Evolutionary conservation across 2,113 vertebrate genomes (phyloP), one percentile per base, ranked within the genome.

Genomic region (Semnornis frantzii): DNA sequence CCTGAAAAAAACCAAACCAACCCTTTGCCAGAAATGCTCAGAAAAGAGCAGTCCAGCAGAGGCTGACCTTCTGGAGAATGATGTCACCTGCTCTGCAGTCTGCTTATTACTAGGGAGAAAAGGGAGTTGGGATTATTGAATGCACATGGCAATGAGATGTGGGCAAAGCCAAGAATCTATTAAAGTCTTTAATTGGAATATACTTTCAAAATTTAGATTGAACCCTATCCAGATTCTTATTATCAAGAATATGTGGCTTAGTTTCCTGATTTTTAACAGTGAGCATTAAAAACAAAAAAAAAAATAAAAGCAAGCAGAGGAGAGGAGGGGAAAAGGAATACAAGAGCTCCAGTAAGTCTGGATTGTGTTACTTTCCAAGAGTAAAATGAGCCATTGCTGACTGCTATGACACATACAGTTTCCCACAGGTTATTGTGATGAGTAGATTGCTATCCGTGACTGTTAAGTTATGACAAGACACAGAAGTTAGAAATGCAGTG

Each of bases 191-290:
- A 98, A 98, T 97, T 98, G 96, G 96, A 97, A 91, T 96, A 80
- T 81, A 96, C 97, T 96, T 97, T 98, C 95, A 80, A 96, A 96
- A 97, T 95, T 95, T 89, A 90, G 92, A 94, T 85, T 97, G 97
- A 98, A 98, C 81, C n/a, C 81, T 12, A 83, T 98, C 98, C 98
- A 98, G 97, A 97, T 92, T 97, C 97, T 98, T 97, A 98, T 98
- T 98, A 98, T 98, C 98, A 97, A 97, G 97, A 98, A 93, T 97
- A 97, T 96, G 96, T 97, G 96, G 97, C 95, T 98, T 95, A 94
- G 97, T 97, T 98, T 97, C 97, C 97, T 90, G 69, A 92, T 30
- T 77, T 75, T 91, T 96, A 94, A 95, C 73, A 93, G 82, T 89
- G 86, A 90, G 89, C 10, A 31, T 87, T 42, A 89, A 88, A 87